These are phyloP conservation scores for Serrognathus titanus DNA, from an alignment of 2,888 invertebrate genomes.

Conservation along the genomic window DNA sequence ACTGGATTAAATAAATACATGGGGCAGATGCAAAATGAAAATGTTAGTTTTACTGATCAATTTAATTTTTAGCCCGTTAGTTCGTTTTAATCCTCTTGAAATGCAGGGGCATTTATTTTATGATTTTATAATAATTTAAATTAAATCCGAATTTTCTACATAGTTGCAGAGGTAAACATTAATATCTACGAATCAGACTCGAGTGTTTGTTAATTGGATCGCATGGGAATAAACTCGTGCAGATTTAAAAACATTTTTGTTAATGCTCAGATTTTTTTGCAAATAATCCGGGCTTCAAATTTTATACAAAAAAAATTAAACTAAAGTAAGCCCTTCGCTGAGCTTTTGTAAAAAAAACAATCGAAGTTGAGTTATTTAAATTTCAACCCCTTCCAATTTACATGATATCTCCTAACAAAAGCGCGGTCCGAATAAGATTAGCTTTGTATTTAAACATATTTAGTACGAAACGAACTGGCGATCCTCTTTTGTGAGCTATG, in stretches of 20 bases:
- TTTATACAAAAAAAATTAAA: background rate
- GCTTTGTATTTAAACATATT: constrained; percentile 7
- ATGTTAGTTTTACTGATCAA: background rate
- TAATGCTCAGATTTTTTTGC: no score
- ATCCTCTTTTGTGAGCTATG: constrained; percentile 31
- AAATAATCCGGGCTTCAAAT: no score
- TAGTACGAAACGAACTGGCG: background rate
- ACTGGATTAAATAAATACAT: background rate
- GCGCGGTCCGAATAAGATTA: constrained; percentile 3
- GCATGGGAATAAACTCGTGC: no score
- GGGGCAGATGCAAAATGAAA: background rate
- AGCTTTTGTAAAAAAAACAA: background rate
- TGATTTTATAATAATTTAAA: no score
- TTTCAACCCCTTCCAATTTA: background rate
- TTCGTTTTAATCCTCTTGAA: no score
- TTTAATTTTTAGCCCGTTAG: no score
- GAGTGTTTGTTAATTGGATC: no score
- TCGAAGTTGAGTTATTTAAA: background rate
- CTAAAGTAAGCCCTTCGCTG: background rate
- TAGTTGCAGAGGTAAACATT: no score
- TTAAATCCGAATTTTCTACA: no score
- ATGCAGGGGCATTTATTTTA: no score
- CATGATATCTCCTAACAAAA: background rate
- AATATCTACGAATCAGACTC: no score
- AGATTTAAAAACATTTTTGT: no score